Evolutionary conservation across 2,113 vertebrate species (phyloP).

Genomic region (Eonycteris spelaea): DNA sequence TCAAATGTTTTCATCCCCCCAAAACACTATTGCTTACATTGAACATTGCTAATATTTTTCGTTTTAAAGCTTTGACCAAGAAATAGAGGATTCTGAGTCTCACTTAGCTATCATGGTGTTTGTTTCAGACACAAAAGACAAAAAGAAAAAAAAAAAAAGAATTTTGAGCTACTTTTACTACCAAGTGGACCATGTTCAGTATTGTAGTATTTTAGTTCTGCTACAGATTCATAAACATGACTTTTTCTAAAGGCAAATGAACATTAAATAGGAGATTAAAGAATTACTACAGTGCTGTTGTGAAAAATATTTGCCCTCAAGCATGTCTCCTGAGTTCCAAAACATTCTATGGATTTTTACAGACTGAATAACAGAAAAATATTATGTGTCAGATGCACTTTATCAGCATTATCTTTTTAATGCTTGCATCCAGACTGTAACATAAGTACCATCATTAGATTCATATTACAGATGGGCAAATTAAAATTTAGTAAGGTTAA

Average conservation of each 20-base stretch:
- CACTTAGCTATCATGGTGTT: not conserved
- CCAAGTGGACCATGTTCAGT: not conserved
- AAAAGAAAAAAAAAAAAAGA: not conserved
- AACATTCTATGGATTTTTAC: not conserved
- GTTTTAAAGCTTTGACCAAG: not conserved
- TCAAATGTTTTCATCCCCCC: not conserved
- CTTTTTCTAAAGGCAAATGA: not conserved
- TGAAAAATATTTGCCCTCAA: constrained; percentile 25
- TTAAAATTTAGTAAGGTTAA: not conserved
- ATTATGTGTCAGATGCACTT: not conserved
- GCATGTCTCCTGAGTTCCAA: not conserved
- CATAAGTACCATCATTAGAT: not conserved
- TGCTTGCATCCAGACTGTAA: not conserved
- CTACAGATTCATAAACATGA: not conserved
- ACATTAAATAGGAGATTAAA: not conserved
- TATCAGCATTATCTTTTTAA: not conserved
- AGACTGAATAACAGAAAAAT: not conserved
- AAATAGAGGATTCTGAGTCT: not conserved
- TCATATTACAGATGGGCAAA: not conserved
- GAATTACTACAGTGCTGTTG: not conserved
- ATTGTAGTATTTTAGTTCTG: not conserved
- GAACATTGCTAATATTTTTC: not conserved
- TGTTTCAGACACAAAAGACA: not conserved
- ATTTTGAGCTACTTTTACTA: not conserved
- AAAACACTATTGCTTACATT: not conserved